A percentile compares a stretch with the other conserved stretches of the same genome.
phyloP scores from a whole-genome alignment of 2,797 vertebrate genomes.

The Bufotes viridis region DNA sequence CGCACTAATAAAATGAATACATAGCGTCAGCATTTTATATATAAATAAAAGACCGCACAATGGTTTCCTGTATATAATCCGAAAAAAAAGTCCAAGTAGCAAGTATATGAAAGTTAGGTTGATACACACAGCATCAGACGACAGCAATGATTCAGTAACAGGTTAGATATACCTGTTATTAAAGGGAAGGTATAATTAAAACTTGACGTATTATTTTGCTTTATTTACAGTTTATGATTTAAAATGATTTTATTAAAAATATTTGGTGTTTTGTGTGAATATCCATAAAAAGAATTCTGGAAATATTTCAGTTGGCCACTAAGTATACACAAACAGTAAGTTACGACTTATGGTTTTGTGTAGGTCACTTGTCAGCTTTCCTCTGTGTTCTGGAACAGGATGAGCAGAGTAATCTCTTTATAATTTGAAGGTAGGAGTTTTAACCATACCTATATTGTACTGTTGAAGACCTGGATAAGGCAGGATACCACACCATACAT shows the following conservation, averaged over 20 bases:
- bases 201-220: background rate
- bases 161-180: background rate
- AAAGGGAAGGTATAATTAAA: background rate
- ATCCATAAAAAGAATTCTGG: no score
- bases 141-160: background rate
- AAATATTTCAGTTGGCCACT: background rate
- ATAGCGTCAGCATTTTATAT: conserved; percentile 25
- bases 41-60: background rate
- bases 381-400: background rate
- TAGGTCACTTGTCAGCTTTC: background rate
- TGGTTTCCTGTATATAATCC: background rate
- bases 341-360: no score
- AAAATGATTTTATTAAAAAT: background rate
- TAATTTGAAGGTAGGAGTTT: background rate
- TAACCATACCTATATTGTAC: background rate
- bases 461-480: background rate
- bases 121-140: background rate
- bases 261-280: no score
- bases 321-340: no score
- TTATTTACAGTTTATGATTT: background rate
- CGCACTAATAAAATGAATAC: conserved; percentile 6
- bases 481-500: background rate
- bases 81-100: background rate
- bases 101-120: background rate
- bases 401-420: background rate